Conservation (phyloP, 2,888 invertebrate genomes). For the Pandemis corylana region DNA sequence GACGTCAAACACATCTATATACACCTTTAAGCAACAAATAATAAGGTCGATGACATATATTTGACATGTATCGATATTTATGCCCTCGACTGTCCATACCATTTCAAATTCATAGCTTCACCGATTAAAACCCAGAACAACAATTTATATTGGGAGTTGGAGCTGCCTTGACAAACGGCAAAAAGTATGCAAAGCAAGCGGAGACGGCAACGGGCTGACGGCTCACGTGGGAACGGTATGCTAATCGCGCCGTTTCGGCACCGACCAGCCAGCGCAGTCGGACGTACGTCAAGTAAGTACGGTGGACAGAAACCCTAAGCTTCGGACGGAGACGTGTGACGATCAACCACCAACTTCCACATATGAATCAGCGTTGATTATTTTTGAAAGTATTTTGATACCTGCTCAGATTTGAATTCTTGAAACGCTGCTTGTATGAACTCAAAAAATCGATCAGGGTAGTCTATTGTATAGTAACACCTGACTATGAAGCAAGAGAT, state of each 20-base stretch:
- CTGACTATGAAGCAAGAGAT: too few species aligned
- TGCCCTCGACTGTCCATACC: background rate
- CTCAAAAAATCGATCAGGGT: too few species aligned
- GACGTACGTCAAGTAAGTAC: background rate
- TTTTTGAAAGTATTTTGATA: too few species aligned
- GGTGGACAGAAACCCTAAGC: background rate
- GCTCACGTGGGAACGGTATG: slow-evolving; percentile 72
- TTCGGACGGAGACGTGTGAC: background rate
- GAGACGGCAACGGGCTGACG: slow-evolving; percentile 60
- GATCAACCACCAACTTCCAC: too few species aligned
- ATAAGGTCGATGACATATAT: too few species aligned
- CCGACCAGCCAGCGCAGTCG: background rate
- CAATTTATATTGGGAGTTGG: slow-evolving; percentile 46
- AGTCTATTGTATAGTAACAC: too few species aligned
- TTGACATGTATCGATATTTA: too few species aligned
- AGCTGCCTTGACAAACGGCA: slow-evolving; percentile 52
- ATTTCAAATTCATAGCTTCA: slow-evolving; percentile 43
- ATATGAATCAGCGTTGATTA: too few species aligned
- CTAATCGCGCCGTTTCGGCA: slow-evolving; percentile 63
- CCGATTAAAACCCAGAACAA: slow-evolving; percentile 44
- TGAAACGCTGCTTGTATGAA: too few species aligned
- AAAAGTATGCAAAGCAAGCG: slow-evolving; percentile 53
- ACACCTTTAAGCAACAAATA: too few species aligned
- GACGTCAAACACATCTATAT: too few species aligned
- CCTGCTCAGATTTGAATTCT: too few species aligned